Evolutionary conservation across 2,888 invertebrate genomes (phyloP).

Genomic region (Syrista parreyssii): DNA sequence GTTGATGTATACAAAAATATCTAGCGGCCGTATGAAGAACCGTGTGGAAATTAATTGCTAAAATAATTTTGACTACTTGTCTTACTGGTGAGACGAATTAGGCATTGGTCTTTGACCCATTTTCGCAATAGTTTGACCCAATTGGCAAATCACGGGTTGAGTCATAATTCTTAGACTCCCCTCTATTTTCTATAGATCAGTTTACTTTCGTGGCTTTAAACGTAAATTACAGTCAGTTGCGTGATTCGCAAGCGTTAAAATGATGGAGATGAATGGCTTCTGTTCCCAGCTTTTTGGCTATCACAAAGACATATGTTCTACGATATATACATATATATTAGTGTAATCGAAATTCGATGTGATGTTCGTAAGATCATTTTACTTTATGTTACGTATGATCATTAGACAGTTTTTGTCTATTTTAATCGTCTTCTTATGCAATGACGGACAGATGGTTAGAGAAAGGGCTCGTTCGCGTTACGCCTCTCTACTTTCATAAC

Average conservation of each 20-base stretch:
- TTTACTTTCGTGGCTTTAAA: not conserved
- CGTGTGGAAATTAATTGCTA: not conserved
- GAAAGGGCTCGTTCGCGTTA: conserved; percentile 2
- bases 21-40: not conserved
- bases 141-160: not conserved
- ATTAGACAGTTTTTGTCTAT: not conserved
- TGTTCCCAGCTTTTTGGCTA: not conserved
- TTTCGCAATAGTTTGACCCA: not conserved
- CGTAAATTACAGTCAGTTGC: not conserved
- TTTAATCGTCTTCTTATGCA: not conserved
- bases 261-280: not conserved
- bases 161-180: not conserved
- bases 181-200: not conserved
- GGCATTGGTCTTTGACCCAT: not conserved
- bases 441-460: conserved; percentile 1
- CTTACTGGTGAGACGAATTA: not conserved
- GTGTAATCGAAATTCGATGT: not conserved
- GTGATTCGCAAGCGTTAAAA: not conserved
- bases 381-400: not conserved
- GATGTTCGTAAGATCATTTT: not conserved
- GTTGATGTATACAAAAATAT: not conserved
- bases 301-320: not conserved
- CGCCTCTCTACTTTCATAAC: not conserved
- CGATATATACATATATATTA: not conserved
- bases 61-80: not conserved